Base-by-base conservation (phyloP, 2,888 invertebrate genomes). In the Agonopterix subpropinquella region DNA sequence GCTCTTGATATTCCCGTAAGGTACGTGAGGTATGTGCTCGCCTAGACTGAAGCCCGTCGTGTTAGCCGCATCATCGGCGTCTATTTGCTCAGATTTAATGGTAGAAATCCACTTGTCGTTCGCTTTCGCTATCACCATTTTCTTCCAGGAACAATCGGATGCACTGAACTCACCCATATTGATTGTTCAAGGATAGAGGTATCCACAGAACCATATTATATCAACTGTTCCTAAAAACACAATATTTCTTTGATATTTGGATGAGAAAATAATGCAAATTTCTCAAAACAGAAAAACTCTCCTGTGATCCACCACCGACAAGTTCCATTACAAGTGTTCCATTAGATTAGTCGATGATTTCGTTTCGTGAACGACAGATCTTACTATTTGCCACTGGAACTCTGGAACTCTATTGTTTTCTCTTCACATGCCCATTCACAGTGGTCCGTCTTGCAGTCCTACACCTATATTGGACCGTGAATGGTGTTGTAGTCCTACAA, bases 161-260 rank as follows among this genome's bases (percentile, higher is more conserved):
- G 73, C 64, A 65, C 63, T 68, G 28, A 72, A 64, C 65, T 87
- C 85, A 86, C 75, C 86, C 87, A 87, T 88, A 85, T 72, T 88
- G 87, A 79, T 87, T 86, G 67, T 86, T 87, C 61, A 85, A 60
- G 49, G 87, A 87, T 61, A 80, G 67, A 50, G 72, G 59, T 73
- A 87, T 87, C 87, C 86, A 85, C 63, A 87, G 77, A 73, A 87
- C 69, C 87, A 87, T 87, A 80, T 67, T 82, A 70, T 57, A 64
- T 52, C 36, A 35, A 41, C 44, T 18, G 42, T 8, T 45, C 11
- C 11, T 11, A 18, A 49, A 41, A 15, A 42, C 36, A 13, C 36
- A 13, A 36, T 13, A 36, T 42, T 11, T 28, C 8, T 41, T 28
- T 46, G 39, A 39, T 46, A 41, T n/a, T 11, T n/a, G 13, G 42